Conservation (phyloP, 2,888 invertebrate genomes). For the Cactoblastis cactorum region DNA sequence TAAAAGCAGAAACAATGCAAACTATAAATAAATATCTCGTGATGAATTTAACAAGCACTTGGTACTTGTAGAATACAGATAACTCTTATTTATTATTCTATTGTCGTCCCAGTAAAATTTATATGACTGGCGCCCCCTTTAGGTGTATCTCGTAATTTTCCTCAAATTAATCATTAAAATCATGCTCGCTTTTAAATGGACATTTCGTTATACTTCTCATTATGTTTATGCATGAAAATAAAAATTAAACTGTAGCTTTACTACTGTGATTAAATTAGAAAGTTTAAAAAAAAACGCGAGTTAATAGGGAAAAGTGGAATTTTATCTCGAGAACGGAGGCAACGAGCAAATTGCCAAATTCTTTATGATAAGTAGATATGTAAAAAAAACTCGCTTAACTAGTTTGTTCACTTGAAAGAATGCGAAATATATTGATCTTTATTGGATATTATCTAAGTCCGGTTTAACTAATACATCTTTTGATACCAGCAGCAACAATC, state of each 20-base stretch:
- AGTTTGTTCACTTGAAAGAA: slow-evolving; percentile 50
- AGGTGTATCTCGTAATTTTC: background rate
- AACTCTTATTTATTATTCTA: background rate
- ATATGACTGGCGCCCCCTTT: background rate
- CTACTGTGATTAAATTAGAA: slow-evolving; percentile 11
- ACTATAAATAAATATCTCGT: no score
- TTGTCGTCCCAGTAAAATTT: background rate
- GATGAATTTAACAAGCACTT: no score
- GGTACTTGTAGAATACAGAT: no score
- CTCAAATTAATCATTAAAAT: background rate
- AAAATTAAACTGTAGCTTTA: background rate
- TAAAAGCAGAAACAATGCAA: no score
- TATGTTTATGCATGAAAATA: background rate
- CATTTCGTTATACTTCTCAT: background rate
- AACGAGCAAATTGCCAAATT: slow-evolving; percentile 30
- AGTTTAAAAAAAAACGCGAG: slow-evolving; percentile 11
- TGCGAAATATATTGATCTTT: slow-evolving; percentile 42
- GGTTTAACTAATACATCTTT: slow-evolving; percentile 23
- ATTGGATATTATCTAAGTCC: slow-evolving; percentile 33
- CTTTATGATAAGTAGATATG: slow-evolving; percentile 26
- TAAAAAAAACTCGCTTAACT: slow-evolving; percentile 61
- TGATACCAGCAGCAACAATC: background rate
- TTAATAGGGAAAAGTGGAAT: slow-evolving; percentile 14
- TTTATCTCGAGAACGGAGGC: slow-evolving; percentile 17
- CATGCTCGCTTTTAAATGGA: background rate